Evolutionary conservation across 1,140 invertebrate species (phyloP).

Genomic region (Pachypeltis micranthus): DNA sequence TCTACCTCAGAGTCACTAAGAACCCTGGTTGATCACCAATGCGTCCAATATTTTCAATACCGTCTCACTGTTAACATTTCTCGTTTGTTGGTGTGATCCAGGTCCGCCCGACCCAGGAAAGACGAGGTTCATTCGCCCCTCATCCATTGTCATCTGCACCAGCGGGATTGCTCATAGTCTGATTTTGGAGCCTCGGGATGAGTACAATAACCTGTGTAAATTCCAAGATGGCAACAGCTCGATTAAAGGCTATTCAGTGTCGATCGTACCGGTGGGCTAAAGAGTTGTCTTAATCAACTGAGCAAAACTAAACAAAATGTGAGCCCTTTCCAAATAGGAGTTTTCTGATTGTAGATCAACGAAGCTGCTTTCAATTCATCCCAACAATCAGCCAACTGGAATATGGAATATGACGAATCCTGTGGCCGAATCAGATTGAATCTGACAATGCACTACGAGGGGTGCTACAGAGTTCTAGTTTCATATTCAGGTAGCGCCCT

Average conservation of each 20-base stretch:
- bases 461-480: constrained; percentile 71
- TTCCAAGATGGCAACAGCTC: constrained; percentile 51
- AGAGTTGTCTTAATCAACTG: not conserved
- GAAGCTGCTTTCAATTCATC: not conserved
- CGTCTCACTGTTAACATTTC: too few species aligned
- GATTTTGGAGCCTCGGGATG: constrained; percentile 76
- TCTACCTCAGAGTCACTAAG: too few species aligned
- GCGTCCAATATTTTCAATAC: too few species aligned
- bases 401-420: constrained; percentile 37
- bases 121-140: constrained; percentile 73
- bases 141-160: constrained; percentile 74
- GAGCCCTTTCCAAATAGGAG: too few species aligned
- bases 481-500: constrained; percentile 63
- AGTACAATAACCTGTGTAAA: constrained; percentile 73
- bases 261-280: constrained; percentile 33
- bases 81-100: constrained; percentile 38
- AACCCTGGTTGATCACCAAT: too few species aligned
- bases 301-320: not conserved
- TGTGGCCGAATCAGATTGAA: constrained; percentile 51
- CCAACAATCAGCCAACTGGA: constrained; percentile 12
- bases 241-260: constrained; percentile 44
- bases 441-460: constrained; percentile 53
- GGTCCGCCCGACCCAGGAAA: constrained; percentile 72
- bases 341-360: not conserved
- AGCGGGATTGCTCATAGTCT: constrained; percentile 62